Conservation (phyloP, 2,797 vertebrate genomes). For the Pseudochaenichthys georgianus region DNA sequence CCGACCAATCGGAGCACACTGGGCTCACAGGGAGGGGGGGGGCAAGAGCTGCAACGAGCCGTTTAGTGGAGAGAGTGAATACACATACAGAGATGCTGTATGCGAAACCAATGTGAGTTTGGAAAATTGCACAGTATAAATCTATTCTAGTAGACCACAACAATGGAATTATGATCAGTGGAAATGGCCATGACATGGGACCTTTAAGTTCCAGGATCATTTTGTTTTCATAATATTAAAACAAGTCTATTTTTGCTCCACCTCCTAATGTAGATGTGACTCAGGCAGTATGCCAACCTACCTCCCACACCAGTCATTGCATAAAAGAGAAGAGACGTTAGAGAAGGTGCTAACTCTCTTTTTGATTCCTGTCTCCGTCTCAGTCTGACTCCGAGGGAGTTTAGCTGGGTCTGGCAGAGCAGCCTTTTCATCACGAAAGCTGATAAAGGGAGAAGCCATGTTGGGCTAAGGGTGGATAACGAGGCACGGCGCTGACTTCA, state of each 20-base stretch:
- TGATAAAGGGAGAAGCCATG: conserved; percentile 47
- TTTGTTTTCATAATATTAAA: neutral
- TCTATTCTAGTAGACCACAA: too few relatives aligned
- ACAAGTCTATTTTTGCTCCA: neutral
- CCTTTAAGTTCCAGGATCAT: conserved; percentile 6
- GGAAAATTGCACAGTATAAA: too few relatives aligned
- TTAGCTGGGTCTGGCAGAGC: conserved; percentile 40
- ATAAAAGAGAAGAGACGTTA: conserved; percentile 37
- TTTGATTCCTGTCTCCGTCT: conserved; percentile 17
- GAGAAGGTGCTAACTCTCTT: conserved; percentile 49
- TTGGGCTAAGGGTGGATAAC: conserved; percentile 52
- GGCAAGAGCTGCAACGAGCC: too few relatives aligned
- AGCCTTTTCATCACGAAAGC: conserved; percentile 65
- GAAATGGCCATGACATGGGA: too few relatives aligned
- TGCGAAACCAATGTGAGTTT: too few relatives aligned
- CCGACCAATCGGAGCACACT: too few relatives aligned
- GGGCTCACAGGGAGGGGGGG: too few relatives aligned
- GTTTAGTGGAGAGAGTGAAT: too few relatives aligned
- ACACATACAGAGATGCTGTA: too few relatives aligned
- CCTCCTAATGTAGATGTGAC: conserved; percentile 30
- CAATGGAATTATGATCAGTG: too few relatives aligned
- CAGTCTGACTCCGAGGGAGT: conserved; percentile 38
- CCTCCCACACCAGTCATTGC: conserved; percentile 42
- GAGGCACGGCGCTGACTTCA: conserved; percentile 58
- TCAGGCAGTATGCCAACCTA: conserved; percentile 38